Base-by-base conservation (phyloP, 2,888 invertebrate genomes). In the Alitta virens region DNA sequence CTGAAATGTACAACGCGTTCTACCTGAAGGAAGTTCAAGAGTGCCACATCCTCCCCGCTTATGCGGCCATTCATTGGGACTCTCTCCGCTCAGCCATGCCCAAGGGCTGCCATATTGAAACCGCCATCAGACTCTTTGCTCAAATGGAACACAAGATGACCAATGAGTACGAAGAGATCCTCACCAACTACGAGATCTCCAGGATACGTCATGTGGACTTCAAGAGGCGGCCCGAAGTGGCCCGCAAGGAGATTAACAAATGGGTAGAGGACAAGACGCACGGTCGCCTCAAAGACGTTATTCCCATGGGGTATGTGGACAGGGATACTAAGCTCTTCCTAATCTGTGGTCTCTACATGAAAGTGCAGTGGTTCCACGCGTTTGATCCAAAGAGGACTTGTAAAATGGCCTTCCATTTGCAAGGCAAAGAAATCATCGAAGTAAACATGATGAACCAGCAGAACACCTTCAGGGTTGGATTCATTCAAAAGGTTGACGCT, bases 61-160 rank as follows among this genome's bases (percentile, higher is more conserved):
- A 56, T 57, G 71, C 71, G 1, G 71, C 71, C 23, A 58, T 71
- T 59, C 68, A 71, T 61, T 71, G 70, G 70, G 71, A 71, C 52
- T 46, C 63, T 12, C 56, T 68, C 21, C 54, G 62, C 21, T 68
- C 71, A 2, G 40, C 57, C 40, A 60, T 61, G 53, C 64, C 71
- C 23, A 70, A 69, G 52, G 70, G 68, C 14, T 67, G 70, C 43
- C 25, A 64, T 18, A 52, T 67, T 26, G 67, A 68, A 56, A 61
- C 63, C 23, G 70, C 68, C 53, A 51, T 68, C 49, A 56, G 68
- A 23, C 63, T 70, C 2, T 71, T 71, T 60, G 67, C 63, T 5
- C 69, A 63, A 38, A 54, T 46, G 12, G 67, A 60, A 16, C 60
- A 60, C 57, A 26, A 55, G 12, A 63, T 67, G 63, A 63, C 62